phyloP scores from a whole-genome alignment of 2,888 invertebrate genomes.

The Bugulina stolonifera region DNA sequence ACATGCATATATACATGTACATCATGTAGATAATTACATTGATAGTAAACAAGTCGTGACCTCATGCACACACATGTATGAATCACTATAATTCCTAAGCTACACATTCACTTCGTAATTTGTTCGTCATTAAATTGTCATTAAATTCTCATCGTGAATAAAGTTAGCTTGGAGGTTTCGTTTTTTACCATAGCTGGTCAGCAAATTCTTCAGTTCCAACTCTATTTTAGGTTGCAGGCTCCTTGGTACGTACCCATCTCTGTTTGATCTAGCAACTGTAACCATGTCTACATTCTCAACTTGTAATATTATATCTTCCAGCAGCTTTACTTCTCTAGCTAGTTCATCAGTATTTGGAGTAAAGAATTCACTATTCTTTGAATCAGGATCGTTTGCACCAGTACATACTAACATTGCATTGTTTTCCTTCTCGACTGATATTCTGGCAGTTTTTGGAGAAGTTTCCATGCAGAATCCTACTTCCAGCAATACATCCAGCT shows the following conservation, averaged over 20 bases:
- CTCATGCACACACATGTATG: no score
- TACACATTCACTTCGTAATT: no score
- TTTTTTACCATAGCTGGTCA: background rate
- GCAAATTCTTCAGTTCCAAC: background rate
- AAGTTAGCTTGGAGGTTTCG: background rate
- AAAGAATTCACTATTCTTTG: background rate
- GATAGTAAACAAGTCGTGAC: no score
- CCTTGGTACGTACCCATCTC: conserved; percentile 4
- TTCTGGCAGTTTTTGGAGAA: background rate
- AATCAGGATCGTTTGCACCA: background rate
- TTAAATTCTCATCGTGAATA: background rate
- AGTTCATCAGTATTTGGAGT: background rate
- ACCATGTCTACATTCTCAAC: background rate
- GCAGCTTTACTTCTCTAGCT: background rate
- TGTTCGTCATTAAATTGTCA: no score
- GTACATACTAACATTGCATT: background rate
- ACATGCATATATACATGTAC: no score
- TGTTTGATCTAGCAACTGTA: conserved; percentile 17
- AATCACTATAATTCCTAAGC: no score
- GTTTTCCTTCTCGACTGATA: background rate
- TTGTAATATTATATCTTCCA: background rate
- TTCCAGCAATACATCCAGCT: background rate
- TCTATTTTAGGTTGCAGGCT: background rate
- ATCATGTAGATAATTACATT: no score
- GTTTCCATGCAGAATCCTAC: conserved; percentile 7